Percentiles rank a stretch among this genome's conserved stretches.
Evolutionary conservation across 2,113 vertebrate genomes (phyloP).

Genomic region (Phaetusa simplex): DNA sequence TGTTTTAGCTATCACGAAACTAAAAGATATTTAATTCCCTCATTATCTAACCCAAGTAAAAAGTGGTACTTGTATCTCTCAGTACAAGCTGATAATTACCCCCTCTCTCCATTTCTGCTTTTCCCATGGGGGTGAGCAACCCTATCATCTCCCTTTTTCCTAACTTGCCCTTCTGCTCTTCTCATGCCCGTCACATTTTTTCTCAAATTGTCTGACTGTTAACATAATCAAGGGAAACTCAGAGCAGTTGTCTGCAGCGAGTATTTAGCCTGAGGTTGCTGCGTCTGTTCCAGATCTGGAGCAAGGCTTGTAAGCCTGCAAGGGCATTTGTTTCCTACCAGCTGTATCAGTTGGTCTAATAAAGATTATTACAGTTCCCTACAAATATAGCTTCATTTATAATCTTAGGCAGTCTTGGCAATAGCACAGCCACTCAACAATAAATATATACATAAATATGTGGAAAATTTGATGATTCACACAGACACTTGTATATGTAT

Average conservation of each 20-base stretch:
- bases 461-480: conserved; percentile 1
- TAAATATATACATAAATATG: neutral
- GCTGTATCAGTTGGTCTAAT: conserved; percentile 28
- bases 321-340: conserved; percentile 5
- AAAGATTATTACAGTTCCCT: conserved; percentile 29
- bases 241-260: neutral
- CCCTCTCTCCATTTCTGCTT: neutral
- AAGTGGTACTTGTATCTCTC: neutral
- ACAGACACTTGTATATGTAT: neutral
- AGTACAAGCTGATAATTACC: neutral
- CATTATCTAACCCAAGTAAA: neutral
- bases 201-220: neutral
- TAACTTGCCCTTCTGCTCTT: neutral
- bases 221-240: neutral
- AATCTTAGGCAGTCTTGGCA: neutral
- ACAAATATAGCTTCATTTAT: conserved; percentile 23
- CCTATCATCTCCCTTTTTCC: neutral
- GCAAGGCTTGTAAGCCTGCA: neutral
- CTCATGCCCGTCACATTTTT: neutral
- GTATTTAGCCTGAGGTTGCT: conserved; percentile 20
- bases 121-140: neutral
- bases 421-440: neutral
- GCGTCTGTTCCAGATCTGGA: neutral
- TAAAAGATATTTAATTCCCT: neutral
- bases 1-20: neutral